phyloP scores from a whole-genome alignment of 64 coral and sea anemone species.

The Montipora foliosa region DNA sequence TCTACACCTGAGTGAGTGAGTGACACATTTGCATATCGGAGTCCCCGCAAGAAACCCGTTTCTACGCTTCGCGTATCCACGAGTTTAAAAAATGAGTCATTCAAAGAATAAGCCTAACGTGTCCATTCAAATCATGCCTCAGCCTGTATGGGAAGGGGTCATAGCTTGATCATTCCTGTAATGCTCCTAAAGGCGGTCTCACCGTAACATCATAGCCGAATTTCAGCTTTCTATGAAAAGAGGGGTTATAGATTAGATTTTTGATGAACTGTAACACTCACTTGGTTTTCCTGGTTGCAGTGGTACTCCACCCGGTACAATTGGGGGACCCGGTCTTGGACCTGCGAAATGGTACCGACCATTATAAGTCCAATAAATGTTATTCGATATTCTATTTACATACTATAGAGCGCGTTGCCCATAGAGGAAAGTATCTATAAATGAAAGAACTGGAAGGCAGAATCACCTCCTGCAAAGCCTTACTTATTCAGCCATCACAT shows the following conservation, averaged over 20 bases:
- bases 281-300: conserved; percentile 38
- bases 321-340: conserved; percentile 28
- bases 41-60: no score
- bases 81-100: no score
- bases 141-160: neutral
- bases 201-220: no score
- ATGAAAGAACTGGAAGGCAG: no score
- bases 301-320: conserved; percentile 48
- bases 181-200: neutral
- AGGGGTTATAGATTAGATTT: neutral
- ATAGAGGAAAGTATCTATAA: no score
- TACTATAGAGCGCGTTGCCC: no score
- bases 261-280: neutral
- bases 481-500: neutral
- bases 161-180: neutral
- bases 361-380: neutral
- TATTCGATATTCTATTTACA: no score
- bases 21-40: no score
- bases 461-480: neutral
- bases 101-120: no score
- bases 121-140: no score
- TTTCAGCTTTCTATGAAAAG: neutral
- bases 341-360: neutral
- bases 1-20: no score
- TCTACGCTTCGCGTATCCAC: no score